Evolutionary conservation across 2,888 invertebrate genomes (phyloP).

Genomic region (Calephelis perditalis): DNA sequence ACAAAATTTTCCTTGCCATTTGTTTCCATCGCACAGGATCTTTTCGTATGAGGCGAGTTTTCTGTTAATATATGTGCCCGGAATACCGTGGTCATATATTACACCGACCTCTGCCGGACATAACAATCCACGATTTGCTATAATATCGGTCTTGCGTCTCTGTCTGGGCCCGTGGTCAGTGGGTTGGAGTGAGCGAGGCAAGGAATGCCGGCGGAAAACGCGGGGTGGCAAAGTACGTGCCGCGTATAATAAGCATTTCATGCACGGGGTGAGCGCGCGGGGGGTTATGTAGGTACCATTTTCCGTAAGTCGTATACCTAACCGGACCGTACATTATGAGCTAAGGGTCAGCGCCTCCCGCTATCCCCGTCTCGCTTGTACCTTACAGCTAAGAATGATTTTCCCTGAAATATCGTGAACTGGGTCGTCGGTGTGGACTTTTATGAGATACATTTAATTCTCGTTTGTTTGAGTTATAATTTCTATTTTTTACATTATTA

Average conservation of each 20-base stretch:
- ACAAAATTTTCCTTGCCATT: conserved; percentile 76
- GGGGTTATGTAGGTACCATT: conserved; percentile 72
- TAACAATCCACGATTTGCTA: conserved; percentile 79
- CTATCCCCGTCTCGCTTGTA: conserved; percentile 68
- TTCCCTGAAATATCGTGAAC: conserved; percentile 71
- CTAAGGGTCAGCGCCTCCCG: conserved; percentile 73
- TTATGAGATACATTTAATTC: conserved; percentile 50
- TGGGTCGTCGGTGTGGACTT: conserved; percentile 58
- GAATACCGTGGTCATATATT: conserved; percentile 79
- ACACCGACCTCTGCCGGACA: conserved; percentile 78
- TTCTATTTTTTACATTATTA: no score
- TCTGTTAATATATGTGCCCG: conserved; percentile 78
- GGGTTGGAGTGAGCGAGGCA: conserved; percentile 55
- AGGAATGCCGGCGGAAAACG: conserved; percentile 47
- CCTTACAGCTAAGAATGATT: conserved; percentile 66
- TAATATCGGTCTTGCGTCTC: conserved; percentile 73
- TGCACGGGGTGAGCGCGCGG: conserved; percentile 73
- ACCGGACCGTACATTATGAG: conserved; percentile 79
- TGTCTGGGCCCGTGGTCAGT: conserved; percentile 49
- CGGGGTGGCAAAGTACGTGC: conserved; percentile 73
- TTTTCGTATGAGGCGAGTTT: conserved; percentile 77
- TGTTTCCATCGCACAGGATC: conserved; percentile 77
- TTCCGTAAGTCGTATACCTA: conserved; percentile 78
- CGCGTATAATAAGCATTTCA: conserved; percentile 81
- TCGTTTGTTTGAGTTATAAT: conserved; percentile 3